Percentiles rank a stretch among this genome's conserved stretches.
Evolutionary conservation across 2,113 vertebrate species (phyloP).

Genomic region (Ctenodactylus gundi): DNA sequence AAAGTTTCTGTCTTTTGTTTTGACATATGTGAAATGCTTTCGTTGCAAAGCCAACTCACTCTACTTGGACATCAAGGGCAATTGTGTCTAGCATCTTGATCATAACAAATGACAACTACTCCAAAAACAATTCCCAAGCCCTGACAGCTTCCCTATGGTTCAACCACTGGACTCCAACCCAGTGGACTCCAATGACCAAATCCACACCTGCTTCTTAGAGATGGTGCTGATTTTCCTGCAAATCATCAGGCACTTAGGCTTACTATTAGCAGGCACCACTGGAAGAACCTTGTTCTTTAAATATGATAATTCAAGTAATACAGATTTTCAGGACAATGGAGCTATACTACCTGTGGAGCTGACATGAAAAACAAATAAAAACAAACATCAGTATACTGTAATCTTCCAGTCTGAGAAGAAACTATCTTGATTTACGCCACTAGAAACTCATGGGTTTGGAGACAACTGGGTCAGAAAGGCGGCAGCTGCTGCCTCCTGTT

Average conservation of each 20-base stretch:
- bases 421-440: background rate
- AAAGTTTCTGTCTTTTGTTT: background rate
- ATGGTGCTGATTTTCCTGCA: background rate
- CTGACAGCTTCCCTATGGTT: background rate
- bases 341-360: background rate
- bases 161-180: background rate
- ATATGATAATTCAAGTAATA: background rate
- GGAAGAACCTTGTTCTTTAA: background rate
- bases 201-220: background rate
- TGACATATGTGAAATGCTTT: background rate
- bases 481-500: background rate
- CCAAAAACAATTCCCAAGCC: background rate
- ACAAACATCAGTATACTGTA: background rate
- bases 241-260: background rate
- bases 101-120: background rate
- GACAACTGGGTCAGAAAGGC: conserved; percentile 8
- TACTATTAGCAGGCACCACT: background rate
- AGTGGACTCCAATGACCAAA: background rate
- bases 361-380: background rate
- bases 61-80: background rate
- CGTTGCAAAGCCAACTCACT: background rate
- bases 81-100: background rate
- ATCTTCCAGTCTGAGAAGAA: background rate
- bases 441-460: background rate
- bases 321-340: background rate